Conservation (phyloP, 2,113 vertebrate genomes). For the Zapus hudsonius region DNA sequence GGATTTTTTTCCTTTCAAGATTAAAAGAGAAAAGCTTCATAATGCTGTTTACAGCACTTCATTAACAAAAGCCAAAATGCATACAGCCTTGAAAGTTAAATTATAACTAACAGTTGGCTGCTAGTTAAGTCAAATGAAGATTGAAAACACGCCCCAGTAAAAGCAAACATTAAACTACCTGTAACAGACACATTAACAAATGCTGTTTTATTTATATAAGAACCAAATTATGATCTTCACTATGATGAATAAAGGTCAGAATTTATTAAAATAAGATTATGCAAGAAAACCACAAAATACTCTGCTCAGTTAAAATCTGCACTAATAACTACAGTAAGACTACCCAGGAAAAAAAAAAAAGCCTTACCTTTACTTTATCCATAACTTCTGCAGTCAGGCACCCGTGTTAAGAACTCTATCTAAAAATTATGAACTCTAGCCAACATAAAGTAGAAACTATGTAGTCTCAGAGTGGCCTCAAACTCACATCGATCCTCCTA, state of each 20-base stretch:
- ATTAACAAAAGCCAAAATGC: slow-evolving; percentile 83
- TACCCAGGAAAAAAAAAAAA: neutral
- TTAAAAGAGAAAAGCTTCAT: slow-evolving; percentile 87
- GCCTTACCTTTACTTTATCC: slow-evolving; percentile 81
- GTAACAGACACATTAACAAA: slow-evolving; percentile 66
- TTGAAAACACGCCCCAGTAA: slow-evolving; percentile 67
- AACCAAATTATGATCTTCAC: slow-evolving; percentile 3
- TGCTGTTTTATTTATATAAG: slow-evolving; percentile 40
- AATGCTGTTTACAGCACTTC: slow-evolving; percentile 79
- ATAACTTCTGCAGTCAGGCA: slow-evolving; percentile 64
- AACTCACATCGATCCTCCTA: neutral
- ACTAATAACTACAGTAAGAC: slow-evolving; percentile 35
- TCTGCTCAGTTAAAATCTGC: slow-evolving; percentile 52
- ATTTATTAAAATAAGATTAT: slow-evolving; percentile 52
- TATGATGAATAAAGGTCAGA: slow-evolving; percentile 16
- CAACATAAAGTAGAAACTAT: slow-evolving; percentile 55
- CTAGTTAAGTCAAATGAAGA: slow-evolving; percentile 75
- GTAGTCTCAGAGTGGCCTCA: slow-evolving; percentile 33
- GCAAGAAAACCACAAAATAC: slow-evolving; percentile 55
- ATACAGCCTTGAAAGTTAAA: slow-evolving; percentile 82
- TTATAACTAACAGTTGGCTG: slow-evolving; percentile 75
- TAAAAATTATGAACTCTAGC: slow-evolving; percentile 39
- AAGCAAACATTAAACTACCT: slow-evolving; percentile 77
- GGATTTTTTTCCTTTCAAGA: slow-evolving; percentile 91
- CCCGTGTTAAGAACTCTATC: slow-evolving; percentile 43